Evolutionary conservation across 2,113 vertebrate species (phyloP).

Genomic region (Pachycephala philippinensis): DNA sequence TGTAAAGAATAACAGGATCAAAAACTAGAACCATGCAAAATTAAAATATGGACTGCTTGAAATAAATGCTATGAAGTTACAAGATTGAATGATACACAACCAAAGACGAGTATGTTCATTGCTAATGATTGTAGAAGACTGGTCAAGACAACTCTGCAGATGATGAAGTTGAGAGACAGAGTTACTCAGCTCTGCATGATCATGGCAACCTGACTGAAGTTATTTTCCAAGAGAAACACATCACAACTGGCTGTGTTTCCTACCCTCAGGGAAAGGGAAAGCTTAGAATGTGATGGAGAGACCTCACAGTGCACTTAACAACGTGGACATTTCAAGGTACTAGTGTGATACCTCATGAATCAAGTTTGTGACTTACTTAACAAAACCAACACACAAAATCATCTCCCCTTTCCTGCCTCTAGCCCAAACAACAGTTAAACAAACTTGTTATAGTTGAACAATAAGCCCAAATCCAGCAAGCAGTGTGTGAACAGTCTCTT

Average conservation of each 20-base stretch:
- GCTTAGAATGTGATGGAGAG: neutral
- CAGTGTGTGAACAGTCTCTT: neutral
- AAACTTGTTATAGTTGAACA: neutral
- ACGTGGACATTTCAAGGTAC: neutral
- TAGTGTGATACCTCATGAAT: neutral
- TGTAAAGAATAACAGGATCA: neutral
- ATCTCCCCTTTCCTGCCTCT: neutral
- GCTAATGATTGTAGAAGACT: neutral
- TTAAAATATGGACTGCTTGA: neutral
- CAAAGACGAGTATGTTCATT: neutral
- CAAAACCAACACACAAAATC: neutral
- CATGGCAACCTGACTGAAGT: neutral
- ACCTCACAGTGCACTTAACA: neutral
- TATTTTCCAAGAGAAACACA: neutral
- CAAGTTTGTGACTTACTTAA: neutral
- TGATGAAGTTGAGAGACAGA: neutral
- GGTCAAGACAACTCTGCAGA: neutral
- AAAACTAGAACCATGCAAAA: neutral
- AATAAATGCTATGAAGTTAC: neutral
- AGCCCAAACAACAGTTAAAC: neutral
- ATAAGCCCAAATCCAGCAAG: neutral
- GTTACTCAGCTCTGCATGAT: neutral
- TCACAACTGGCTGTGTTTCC: neutral
- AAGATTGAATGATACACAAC: neutral
- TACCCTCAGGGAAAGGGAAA: neutral